Evolutionary conservation across 2,797 vertebrate species (phyloP), one percentile per base, ranked within the genome.

Genomic region (Monodelphis domestica): DNA sequence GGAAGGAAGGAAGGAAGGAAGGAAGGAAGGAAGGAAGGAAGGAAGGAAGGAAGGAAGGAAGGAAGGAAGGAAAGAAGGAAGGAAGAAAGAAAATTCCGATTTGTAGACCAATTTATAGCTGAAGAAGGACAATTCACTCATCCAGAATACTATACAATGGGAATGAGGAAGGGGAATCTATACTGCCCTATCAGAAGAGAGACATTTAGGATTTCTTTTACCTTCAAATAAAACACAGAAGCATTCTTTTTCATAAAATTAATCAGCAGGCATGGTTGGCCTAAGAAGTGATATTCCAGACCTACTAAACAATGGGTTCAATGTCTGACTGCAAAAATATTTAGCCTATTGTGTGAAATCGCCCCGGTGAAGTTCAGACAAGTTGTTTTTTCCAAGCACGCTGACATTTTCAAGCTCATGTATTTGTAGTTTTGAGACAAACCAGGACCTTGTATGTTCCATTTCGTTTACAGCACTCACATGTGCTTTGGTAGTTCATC

Each of bases 351-450:
- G 38, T 51, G 59, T 63, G n/a, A 55, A 55, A 89, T 54, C 93
- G 54, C 33, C 63, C 70, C 87, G 12, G 26, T 87, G 93, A 95
- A 52, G n/a, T 91, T 95, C 93, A 96, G 91, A 94, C 92, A 91
- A 94, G 88, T 94, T 57, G 45, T 92, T 96, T 95, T 96, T 94
- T 92, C 53, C 63, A 93, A 93, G 89, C 21, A 33, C n/a, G 38
- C 90, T 96, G 92, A 95, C 89, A 91, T 94, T 91, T 95, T 88
- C 84, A 92, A 96, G 94, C 38, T 92, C 53, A 94, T 91, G 93
- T 95, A 92, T 96, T 94, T 94, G 38, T 95, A 90, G 89, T 90
- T 97, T 95, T 95, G 90, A 96, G 55, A 94, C 90, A 95, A 97
- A 92, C 84, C 87, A 95, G 63, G n/a, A 87, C 94, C 57, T 90